phyloP scores from a whole-genome alignment of 2,113 vertebrate species.

The Calidris pygmaea region DNA sequence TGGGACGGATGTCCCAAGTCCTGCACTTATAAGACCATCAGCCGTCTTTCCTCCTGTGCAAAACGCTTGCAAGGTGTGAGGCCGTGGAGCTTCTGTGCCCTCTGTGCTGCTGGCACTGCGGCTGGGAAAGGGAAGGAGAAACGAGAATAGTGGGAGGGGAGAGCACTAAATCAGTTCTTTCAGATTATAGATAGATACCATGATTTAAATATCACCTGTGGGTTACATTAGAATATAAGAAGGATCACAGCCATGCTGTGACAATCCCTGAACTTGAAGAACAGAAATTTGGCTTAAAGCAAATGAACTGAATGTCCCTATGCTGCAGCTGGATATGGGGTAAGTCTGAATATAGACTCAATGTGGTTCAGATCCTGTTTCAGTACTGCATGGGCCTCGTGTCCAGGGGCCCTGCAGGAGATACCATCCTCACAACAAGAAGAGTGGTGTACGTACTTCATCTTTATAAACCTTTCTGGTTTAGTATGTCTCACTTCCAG shows the following conservation, averaged over 20 bases:
- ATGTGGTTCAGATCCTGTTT: neutral
- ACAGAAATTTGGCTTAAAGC: neutral
- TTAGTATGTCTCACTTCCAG: neutral
- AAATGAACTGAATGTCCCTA: neutral
- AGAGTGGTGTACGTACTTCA: neutral
- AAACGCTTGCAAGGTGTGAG: fast-evolving
- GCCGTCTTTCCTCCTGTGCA: neutral
- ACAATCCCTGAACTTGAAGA: neutral
- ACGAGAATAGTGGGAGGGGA: neutral
- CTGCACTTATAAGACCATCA: fast-evolving
- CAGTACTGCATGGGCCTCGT: fast-evolving
- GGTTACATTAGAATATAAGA: neutral
- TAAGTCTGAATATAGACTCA: neutral
- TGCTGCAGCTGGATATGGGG: neutral
- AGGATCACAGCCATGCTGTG: neutral
- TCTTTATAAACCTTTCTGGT: neutral
- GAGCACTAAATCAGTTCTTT: neutral
- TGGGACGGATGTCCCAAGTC: neutral
- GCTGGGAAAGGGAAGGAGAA: neutral
- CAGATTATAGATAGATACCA: fast-evolving
- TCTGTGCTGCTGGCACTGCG: neutral
- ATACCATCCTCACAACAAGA: fast-evolving
- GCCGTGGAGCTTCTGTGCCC: fast-evolving
- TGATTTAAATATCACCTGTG: fast-evolving
- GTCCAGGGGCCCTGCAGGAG: neutral